Base-by-base conservation (phyloP, 2,888 invertebrate species). In the Microctonus hyperodae region DNA sequence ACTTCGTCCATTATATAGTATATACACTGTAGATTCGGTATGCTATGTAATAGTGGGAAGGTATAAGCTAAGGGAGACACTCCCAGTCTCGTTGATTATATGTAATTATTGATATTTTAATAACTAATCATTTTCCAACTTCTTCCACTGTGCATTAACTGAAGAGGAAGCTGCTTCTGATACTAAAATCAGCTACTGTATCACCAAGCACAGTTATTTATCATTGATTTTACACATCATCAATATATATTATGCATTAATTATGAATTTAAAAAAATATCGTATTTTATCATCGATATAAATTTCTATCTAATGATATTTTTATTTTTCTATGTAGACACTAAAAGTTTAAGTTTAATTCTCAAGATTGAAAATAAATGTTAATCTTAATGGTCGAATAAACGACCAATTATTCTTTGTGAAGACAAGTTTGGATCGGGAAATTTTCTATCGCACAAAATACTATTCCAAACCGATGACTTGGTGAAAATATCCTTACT, bases 91-190 rank as follows among this genome's bases (percentile, higher is more conserved):
- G 76, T 79, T 83, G 82, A 83, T 83, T 83, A 83, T 83, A 83
- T 83, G 79, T 82, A 81, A 83, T 83, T 83, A 83, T 82, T 79
- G 80, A 79, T 79, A 83, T 83, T 83, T 83, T 83, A 83, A 83
- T 83, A 83, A 82, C 82, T 83, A 80, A 83, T 83, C 83, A 83
- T 83, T 83, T 82, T 79, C 78, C 76, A 64, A 64, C 69, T 71
- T 74, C 78, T 48, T 44, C 31, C 22, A 31, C 40, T 65, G 62
- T 56, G 61, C 64, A 23, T 40, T 51, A 44, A 53, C 16, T 44
- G 44, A 65, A 60, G 68, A 57, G 64, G 66, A 59, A 68, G 59
- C 64, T 58, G 67, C 68, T 65, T 65, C 58, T 64, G 70, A 60
- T 77, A 76, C 76, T 74, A 75, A 77, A 75, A 5, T 28, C 72